Base-by-base conservation (phyloP, 92 coral and sea anemone species). In the Porites evermanni region DNA sequence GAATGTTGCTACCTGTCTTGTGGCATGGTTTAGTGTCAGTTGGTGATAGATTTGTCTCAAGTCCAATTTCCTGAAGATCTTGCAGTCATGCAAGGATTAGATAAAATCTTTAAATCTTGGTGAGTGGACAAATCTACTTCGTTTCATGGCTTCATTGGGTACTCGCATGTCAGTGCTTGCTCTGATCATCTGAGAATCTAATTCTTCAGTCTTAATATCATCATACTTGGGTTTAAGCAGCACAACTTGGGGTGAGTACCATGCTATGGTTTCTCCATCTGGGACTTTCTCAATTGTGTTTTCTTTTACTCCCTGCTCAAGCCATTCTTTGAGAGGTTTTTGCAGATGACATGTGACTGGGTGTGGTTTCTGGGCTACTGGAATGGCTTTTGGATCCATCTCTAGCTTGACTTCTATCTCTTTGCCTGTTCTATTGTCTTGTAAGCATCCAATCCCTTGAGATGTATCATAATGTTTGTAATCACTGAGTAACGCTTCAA, bases 181-280 rank as follows among this genome's bases (percentile, higher is more conserved):
- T 29, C 90, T 89, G 21, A 92, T 92, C 93, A 89, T 92, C n/a
- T 89, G 95, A 12, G 95, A 86, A 14, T 92, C 89, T 54, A 92
- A 73, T 24, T 82, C 78, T 19, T 92, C 85, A 38, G 79, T 90
- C 71, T 84, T 59, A 2, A 65, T 70, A 23, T 78, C 77, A 29
- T 2, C 32, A 29, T 29, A 29, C 4, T 29, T 18, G 77, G 88
- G 86, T 70, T 87, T 83, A 0, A 87, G 93, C 53, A 90, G 90
- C 5, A 93, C 96, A 5, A 93, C 93, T 2, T 90, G 79, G 3
- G 92, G 92, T 47, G 90, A 90, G 44, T 90, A 93, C 95, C 93
- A 93, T 7, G 86, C 89, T 5, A 89, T 86, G 23, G 87, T 69
- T 73, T 92, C 91, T 53, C 91, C 91, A 1, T 87, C 79, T 78